Base-by-base conservation (phyloP, 2,797 vertebrate species). In the Platalea minor region DNA sequence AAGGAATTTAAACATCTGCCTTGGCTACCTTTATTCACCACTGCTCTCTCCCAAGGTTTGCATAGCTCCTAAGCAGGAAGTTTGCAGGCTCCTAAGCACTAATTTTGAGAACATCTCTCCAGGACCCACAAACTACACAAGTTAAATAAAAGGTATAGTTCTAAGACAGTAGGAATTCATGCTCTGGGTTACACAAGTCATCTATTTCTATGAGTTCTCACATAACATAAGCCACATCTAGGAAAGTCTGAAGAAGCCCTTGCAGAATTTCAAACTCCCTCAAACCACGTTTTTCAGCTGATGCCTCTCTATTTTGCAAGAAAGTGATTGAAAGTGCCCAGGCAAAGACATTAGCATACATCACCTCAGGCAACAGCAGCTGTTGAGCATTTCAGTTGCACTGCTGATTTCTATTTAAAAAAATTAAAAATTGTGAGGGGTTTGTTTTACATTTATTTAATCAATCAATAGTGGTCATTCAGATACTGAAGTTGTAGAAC, bases 401-500 rank as follows among this genome's bases (percentile, higher is more conserved):
- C 95, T 97, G 87, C 77, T 93, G 95, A 94, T 85, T 95, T 96
- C 95, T 96, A 31, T 94, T 97, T 83, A 3, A 86, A 67, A 67
- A 80, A 89, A 86, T 39, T 39, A 39, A 39, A 39, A 39, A 39
- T 39, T 39, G 37, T 39, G 37, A 39, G 45, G 85, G 25, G 74
- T 75, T 96, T 95, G 86, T 45, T 96, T 95, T 88, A 95, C 74
- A 70, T 88, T 88, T 94, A 82, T 6, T 54, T 68, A 69, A 88
- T 95, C 96, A 95, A 89, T 91, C 88, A 95, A 35, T 81, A 91
- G 85, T 70, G 81, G 50, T 54, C 92, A 96, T 97, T 97, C 89
- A 87, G 84, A 85, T 41, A 79, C 43, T 51, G 77, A 57, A n/a
- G 54, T n/a, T 78, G 65, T 65, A 80, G 67, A 94, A 85, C 8